These are phyloP conservation scores for Platycheirus rosarum DNA, from an alignment of 2,888 invertebrate species.

Conservation along the genomic window DNA sequence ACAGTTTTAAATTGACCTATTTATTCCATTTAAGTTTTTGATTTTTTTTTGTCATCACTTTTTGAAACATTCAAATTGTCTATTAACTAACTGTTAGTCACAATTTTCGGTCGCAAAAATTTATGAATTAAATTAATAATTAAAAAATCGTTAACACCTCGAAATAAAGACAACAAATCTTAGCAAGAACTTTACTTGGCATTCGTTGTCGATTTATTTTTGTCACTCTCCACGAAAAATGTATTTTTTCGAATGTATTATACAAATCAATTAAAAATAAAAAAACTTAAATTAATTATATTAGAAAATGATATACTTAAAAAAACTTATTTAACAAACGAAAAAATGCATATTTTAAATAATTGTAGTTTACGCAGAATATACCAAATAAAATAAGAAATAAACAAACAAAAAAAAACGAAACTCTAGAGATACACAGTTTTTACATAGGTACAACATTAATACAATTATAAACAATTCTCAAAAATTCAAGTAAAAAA, in stretches of 20 bases:
- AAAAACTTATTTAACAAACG: conserved; percentile 54
- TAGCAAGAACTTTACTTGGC: conserved; percentile 27
- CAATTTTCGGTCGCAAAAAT: conserved; percentile 73
- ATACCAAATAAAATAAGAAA: conserved; percentile 73
- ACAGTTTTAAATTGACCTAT: too few relatives aligned
- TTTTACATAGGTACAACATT: conserved; percentile 76
- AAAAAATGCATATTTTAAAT: conserved; percentile 63
- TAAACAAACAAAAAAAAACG: conserved; percentile 31
- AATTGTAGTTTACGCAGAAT: conserved; percentile 70
- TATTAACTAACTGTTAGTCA: conserved; percentile 50
- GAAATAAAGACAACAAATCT: conserved; percentile 35
- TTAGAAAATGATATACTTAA: conserved; percentile 44
- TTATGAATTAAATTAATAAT: conserved; percentile 73
- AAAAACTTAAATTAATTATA: conserved; percentile 32
- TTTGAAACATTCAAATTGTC: conserved; percentile 37
- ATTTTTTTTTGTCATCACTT: background rate
- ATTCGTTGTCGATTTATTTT: conserved; percentile 50
- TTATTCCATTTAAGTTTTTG: background rate
- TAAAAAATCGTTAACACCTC: conserved; percentile 67
- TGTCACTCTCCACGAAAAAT: conserved; percentile 46
- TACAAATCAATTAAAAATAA: conserved; percentile 22
- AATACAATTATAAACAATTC: conserved; percentile 78
- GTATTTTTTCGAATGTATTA: conserved; percentile 33
- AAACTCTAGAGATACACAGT: conserved; percentile 47
- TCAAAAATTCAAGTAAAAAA: conserved; percentile 78